phyloP scores from a whole-genome alignment of 2,797 vertebrate species.

The Eptatretus atami region DNA sequence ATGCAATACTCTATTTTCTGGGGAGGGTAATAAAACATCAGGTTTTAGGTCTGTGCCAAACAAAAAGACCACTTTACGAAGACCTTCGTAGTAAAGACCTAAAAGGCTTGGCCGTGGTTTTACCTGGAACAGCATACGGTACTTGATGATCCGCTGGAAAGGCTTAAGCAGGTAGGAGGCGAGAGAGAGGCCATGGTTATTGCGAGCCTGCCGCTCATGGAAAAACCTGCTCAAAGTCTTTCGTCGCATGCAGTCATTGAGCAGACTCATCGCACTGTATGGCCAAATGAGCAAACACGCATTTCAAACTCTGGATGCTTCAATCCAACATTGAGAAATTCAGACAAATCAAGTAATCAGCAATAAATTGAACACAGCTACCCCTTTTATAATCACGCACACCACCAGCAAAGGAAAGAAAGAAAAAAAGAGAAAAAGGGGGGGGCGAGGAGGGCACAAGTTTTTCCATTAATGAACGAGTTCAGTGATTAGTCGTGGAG shows the following conservation, averaged over 20 bases:
- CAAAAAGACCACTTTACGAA: background rate
- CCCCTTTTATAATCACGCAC: too few relatives aligned
- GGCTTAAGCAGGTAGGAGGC: conserved; percentile 81
- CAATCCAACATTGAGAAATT: too few relatives aligned
- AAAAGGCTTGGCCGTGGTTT: background rate
- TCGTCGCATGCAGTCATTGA: conserved; percentile 69
- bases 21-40: too few relatives aligned
- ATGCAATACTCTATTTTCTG: too few relatives aligned
- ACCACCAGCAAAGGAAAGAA: too few relatives aligned
- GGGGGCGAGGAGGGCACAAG: too few relatives aligned
- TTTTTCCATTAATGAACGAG: too few relatives aligned
- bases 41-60: background rate
- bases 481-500: too few relatives aligned
- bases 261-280: conserved; percentile 42
- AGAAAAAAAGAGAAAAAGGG: too few relatives aligned
- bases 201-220: conserved; percentile 41
- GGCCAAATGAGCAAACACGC: background rate
- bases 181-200: conserved; percentile 43
- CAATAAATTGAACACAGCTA: too few relatives aligned
- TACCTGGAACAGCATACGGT: conserved; percentile 84
- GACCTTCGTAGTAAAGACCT: background rate
- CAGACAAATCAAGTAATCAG: too few relatives aligned
- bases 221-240: conserved; percentile 64
- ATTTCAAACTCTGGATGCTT: background rate
- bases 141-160: conserved; percentile 84